Conservation (phyloP, 2,113 vertebrate genomes). For the Mesitornis unicolor region DNA sequence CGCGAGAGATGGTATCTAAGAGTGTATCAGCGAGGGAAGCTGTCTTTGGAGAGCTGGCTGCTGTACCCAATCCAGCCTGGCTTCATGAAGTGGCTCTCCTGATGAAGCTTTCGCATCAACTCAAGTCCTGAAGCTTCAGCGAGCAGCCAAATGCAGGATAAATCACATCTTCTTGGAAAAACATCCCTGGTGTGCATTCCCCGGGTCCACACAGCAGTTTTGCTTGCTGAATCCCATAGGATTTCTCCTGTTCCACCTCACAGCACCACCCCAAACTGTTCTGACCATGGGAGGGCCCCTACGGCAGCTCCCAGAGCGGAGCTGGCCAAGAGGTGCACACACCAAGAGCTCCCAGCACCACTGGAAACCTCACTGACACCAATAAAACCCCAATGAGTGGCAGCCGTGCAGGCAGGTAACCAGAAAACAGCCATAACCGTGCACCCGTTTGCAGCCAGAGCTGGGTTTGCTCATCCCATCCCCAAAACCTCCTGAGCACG, state of each 20-base stretch:
- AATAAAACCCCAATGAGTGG: neutral
- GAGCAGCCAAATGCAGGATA: neutral
- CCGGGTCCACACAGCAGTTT: neutral
- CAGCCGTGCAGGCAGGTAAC: neutral
- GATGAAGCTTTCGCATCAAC: neutral
- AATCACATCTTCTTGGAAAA: neutral
- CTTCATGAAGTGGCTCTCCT: neutral
- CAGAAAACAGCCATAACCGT: neutral
- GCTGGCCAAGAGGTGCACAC: neutral
- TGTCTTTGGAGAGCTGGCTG: neutral
- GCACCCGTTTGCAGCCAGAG: neutral
- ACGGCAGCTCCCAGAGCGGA: accelerated
- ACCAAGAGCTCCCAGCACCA: neutral
- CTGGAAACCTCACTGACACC: neutral
- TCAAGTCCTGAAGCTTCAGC: neutral
- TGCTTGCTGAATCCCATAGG: neutral
- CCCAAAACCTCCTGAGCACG: accelerated
- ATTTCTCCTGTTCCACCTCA: neutral
- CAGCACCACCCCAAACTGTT: neutral
- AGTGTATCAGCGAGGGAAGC: neutral
- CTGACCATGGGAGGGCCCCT: neutral
- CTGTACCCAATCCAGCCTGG: neutral
- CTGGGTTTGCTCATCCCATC: neutral
- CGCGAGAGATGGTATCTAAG: neutral
- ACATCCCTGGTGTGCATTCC: neutral